phyloP scores from a whole-genome alignment of 2,888 invertebrate genomes.

The Drosophila merina region DNA sequence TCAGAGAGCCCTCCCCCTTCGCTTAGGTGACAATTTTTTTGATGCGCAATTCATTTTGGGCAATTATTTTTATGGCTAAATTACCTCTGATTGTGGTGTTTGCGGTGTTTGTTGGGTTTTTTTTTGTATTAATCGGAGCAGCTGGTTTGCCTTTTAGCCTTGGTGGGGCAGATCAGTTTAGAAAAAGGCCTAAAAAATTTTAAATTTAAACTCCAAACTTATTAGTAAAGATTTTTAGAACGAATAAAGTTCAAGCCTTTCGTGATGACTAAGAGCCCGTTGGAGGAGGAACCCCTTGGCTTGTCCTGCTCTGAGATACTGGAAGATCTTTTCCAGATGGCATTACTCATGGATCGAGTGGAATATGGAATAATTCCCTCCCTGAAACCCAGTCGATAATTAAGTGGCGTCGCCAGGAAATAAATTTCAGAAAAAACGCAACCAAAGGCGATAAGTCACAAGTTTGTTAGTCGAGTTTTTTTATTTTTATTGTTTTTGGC shows the following conservation, averaged over 20 bases:
- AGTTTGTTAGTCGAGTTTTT: conserved; percentile 8
- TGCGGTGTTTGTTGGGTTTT: conserved; percentile 1
- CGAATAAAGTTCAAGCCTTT: no score
- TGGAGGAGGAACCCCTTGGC: background rate
- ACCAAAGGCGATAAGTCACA: conserved; percentile 42
- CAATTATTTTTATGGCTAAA: conserved; percentile 20
- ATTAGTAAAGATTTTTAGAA: no score
- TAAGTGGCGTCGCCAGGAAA: conserved; percentile 35
- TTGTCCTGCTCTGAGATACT: background rate
- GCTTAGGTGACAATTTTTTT: conserved; percentile 6
- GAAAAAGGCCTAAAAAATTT: background rate
- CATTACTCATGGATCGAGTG: conserved; percentile 15
- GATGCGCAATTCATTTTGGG: conserved; percentile 23
- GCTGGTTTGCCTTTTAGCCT: background rate
- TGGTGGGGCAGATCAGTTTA: background rate
- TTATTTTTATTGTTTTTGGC: background rate
- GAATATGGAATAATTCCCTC: conserved; percentile 6
- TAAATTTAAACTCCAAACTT: no score
- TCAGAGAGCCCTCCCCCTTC: background rate
- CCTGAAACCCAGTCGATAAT: conserved; percentile 20
- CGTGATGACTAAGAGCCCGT: no score
- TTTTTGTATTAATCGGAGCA: background rate
- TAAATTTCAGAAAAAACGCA: conserved; percentile 20
- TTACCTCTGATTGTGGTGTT: conserved; percentile 15
- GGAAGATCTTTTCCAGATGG: background rate